phyloP scores from a whole-genome alignment of 2,113 vertebrate species.

The Pomatorhinus ruficollis region DNA sequence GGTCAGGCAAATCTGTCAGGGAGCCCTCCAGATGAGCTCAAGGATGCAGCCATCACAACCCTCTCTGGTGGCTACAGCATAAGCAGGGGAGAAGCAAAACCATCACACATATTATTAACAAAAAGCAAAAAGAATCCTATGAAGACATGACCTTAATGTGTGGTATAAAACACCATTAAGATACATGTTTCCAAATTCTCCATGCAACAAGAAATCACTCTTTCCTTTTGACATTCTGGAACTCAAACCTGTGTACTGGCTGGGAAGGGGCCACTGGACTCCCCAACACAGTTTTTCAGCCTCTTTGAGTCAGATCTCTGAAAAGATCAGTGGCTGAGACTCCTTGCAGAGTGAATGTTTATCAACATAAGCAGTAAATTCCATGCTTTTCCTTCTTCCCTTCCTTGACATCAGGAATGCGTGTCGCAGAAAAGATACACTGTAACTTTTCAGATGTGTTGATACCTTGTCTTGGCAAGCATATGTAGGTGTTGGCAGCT shows the following conservation, averaged over 20 bases:
- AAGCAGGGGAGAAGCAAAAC: not conserved
- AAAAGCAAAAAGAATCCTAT: not conserved
- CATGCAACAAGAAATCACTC: not conserved
- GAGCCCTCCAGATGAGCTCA: not conserved
- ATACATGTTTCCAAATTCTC: not conserved
- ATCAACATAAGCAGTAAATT: not conserved
- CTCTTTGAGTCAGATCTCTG: not conserved
- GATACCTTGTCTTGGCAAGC: not conserved
- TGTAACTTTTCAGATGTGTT: not conserved
- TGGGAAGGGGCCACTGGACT: not conserved
- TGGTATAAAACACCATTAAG: not conserved
- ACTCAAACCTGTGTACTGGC: not conserved
- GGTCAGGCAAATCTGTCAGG: not conserved
- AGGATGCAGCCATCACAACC: not conserved
- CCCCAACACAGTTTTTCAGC: not conserved
- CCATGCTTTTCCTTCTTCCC: not conserved
- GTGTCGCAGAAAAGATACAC: fast-evolving
- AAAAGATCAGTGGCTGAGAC: not conserved
- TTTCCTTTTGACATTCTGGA: not conserved
- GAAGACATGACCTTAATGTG: not conserved
- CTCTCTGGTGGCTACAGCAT: not conserved
- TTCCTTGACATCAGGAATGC: not conserved
- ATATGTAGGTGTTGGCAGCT: not conserved
- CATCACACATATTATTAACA: not conserved
- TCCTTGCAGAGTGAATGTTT: not conserved